Conservation (phyloP, 2,888 invertebrate genomes). For the Pristionchus arcanus region DNA sequence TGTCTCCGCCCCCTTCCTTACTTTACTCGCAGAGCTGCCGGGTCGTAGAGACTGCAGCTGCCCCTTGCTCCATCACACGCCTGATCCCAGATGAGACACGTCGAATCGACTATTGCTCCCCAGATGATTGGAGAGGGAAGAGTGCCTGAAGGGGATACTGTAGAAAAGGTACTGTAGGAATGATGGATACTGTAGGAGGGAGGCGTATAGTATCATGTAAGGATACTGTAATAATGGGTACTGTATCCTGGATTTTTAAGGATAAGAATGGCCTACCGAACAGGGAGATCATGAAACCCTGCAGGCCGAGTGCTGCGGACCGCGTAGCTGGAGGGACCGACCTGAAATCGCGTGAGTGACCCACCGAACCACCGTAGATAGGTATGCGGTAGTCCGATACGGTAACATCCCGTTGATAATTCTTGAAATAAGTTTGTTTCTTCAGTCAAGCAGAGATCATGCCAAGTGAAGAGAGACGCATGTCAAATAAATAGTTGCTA, state of each 20-base stretch:
- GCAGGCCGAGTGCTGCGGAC: slow-evolving; percentile 75
- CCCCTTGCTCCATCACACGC: slow-evolving; percentile 76
- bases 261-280: slow-evolving; percentile 66
- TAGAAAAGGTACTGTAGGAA: neutral
- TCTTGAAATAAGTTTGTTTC: too few species aligned
- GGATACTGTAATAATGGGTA: neutral
- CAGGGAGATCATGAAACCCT: slow-evolving; percentile 76
- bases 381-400: too few species aligned
- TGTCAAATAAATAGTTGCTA: neutral
- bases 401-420: too few species aligned
- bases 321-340: slow-evolving; percentile 75
- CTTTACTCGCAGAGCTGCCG: slow-evolving; percentile 72
- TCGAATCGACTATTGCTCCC: slow-evolving; percentile 80
- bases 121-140: slow-evolving; percentile 80
- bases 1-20: slow-evolving; percentile 54
- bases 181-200: neutral
- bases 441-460: neutral
- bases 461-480: neutral
- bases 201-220: too few species aligned
- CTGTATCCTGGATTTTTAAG: too few species aligned
- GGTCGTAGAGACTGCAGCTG: slow-evolving; percentile 80
- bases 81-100: slow-evolving; percentile 80
- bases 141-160: slow-evolving; percentile 66
- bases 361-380: neutral
- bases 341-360: slow-evolving; percentile 58